Percentiles rank a stretch among this genome's conserved stretches.
Evolutionary conservation across 2,113 vertebrate genomes (phyloP).

Genomic region (Bos indicus): DNA sequence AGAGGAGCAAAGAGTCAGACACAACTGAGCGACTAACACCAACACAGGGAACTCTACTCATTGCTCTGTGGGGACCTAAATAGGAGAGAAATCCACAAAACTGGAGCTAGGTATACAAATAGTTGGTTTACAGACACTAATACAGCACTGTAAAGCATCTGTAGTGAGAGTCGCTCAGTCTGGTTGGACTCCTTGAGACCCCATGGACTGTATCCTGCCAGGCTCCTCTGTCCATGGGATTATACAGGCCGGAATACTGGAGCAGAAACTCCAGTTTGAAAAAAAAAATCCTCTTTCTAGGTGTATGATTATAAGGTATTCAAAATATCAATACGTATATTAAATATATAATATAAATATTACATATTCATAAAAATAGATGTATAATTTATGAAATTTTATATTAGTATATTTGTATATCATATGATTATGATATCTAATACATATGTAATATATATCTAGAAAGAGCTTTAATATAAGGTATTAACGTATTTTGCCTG

Average conservation of each 20-base stretch:
- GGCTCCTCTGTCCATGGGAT: not conserved
- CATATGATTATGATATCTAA: not conserved
- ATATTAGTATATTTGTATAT: not conserved
- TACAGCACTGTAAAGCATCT: not conserved
- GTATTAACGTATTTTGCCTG: not conserved
- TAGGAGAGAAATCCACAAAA: not conserved
- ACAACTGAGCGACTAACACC: rapidly evolving
- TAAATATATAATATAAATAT: not conserved
- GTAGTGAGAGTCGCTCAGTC: not conserved
- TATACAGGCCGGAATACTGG: not conserved
- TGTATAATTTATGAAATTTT: not conserved
- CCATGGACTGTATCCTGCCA: not conserved
- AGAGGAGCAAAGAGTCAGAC: not conserved
- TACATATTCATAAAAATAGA: not conserved
- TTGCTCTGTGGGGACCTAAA: not conserved
- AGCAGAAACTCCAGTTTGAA: not conserved
- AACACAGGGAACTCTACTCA: not conserved
- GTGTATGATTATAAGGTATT: not conserved
- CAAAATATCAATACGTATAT: not conserved
- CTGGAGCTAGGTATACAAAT: not conserved
- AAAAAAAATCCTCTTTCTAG: not conserved
- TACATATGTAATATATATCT: not conserved
- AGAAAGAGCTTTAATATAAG: not conserved
- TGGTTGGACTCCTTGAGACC: not conserved
- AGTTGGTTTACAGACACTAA: not conserved